Conservation (phyloP, 2,113 vertebrate species). For the Hylia prasina region DNA sequence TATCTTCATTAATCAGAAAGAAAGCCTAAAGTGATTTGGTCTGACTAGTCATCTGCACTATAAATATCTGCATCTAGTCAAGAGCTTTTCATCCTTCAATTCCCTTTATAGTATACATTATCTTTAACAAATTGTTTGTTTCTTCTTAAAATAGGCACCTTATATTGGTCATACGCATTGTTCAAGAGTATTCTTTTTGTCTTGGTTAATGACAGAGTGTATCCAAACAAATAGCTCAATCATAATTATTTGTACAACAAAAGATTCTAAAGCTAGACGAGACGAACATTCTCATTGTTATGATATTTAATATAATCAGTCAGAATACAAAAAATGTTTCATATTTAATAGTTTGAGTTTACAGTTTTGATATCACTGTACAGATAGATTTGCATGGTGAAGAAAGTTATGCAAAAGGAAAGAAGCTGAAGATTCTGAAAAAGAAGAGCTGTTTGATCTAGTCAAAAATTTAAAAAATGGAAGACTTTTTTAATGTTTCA, state of each 20-base stretch:
- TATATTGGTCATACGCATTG: background rate
- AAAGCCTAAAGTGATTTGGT: background rate
- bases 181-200: background rate
- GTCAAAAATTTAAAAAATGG: rapidly evolving
- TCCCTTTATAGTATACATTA: background rate
- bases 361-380: background rate
- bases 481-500: background rate
- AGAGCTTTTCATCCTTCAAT: background rate
- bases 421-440: background rate
- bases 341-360: background rate
- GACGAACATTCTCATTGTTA: background rate
- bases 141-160: background rate
- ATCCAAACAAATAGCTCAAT: background rate
- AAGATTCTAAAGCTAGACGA: background rate
- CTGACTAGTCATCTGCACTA: background rate
- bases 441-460: background rate
- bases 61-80: background rate
- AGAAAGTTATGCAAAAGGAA: background rate
- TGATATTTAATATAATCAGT: background rate
- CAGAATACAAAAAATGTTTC: background rate
- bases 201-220: background rate
- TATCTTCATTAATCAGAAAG: background rate
- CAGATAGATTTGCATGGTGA: background rate
- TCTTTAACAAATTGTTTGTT: background rate
- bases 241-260: background rate